These are phyloP conservation scores for Synchiropus splendidus DNA, from an alignment of 2,113 vertebrate species.

Conservation along the genomic window DNA sequence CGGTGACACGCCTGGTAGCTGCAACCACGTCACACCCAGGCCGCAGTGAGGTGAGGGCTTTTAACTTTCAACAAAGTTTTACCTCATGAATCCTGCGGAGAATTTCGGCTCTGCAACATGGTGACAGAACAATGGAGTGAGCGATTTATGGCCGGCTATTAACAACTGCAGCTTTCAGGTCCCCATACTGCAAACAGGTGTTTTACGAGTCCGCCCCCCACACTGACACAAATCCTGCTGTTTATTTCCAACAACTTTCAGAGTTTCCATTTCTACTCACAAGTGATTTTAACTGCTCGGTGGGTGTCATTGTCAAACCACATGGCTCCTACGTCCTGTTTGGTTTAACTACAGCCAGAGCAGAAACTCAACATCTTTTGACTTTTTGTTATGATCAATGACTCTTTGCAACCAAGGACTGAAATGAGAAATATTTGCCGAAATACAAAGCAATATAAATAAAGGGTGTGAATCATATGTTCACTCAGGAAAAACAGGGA, in stretches of 20 bases:
- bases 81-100: slow-evolving; percentile 36
- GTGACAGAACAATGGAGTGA: slow-evolving; percentile 66
- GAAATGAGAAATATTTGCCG: too few relatives aligned
- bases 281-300: slow-evolving; percentile 4
- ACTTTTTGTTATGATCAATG: slow-evolving; percentile 6
- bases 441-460: too few relatives aligned
- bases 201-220: slow-evolving; percentile 48
- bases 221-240: slow-evolving; percentile 31
- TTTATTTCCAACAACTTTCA: slow-evolving; percentile 31
- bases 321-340: slow-evolving; percentile 19
- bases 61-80: slow-evolving; percentile 39
- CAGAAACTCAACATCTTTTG: slow-evolving; percentile 13
- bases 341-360: slow-evolving; percentile 5
- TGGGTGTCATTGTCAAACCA: slow-evolving; percentile 19
- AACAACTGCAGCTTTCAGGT: slow-evolving; percentile 54
- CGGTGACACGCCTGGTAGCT: too few relatives aligned
- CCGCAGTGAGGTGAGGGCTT: background rate
- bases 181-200: slow-evolving; percentile 62
- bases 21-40: too few relatives aligned
- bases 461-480: too few relatives aligned
- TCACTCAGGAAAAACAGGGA: too few relatives aligned
- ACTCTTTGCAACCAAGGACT: slow-evolving; percentile 9
- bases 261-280: slow-evolving; percentile 7
- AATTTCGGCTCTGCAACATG: slow-evolving; percentile 51
- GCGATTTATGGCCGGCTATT: slow-evolving; percentile 63